phyloP scores from a whole-genome alignment of 2,797 vertebrate genomes.

The Tokudaia tokunoshimensis region DNA sequence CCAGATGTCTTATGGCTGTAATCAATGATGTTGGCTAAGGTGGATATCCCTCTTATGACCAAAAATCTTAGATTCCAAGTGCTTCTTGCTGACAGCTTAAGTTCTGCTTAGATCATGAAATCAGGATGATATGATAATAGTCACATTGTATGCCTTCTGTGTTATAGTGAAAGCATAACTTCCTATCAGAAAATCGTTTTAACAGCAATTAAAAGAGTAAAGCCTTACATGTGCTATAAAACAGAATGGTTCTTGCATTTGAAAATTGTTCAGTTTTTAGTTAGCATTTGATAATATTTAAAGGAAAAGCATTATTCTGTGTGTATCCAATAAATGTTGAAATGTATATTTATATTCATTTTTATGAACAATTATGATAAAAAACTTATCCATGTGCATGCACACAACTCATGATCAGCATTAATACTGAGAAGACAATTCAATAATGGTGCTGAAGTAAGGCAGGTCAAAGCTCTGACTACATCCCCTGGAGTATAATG shows the following conservation, averaged over 20 bases:
- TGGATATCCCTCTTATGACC: slow-evolving; percentile 21
- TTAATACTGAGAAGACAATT: slow-evolving; percentile 36
- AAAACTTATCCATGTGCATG: not conserved
- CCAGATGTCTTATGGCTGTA: not conserved
- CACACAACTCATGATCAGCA: slow-evolving; percentile 29
- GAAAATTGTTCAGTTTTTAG: not conserved
- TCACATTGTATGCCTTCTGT: not conserved
- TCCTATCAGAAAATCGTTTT: not conserved
- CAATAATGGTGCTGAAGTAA: slow-evolving; percentile 52
- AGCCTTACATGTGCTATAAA: not conserved
- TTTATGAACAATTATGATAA: not conserved
- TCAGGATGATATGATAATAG: not conserved
- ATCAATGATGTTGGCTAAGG: slow-evolving; percentile 38
- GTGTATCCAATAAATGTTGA: not conserved
- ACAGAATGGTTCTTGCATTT: not conserved
- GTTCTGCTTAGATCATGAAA: not conserved
- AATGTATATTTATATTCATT: not conserved
- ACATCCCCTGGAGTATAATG: slow-evolving; percentile 52
- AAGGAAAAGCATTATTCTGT: slow-evolving; percentile 21
- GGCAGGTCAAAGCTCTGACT: slow-evolving; percentile 66
- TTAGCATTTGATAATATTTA: not conserved
- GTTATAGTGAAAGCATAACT: not conserved
- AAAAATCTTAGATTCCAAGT: slow-evolving; percentile 20
- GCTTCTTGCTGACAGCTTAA: not conserved
- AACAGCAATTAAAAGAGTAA: slow-evolving; percentile 34